Evolutionary conservation across 2,888 invertebrate genomes (phyloP), one percentile per base, ranked within the genome.

Genomic region (Hirtodrosophila duncani): DNA sequence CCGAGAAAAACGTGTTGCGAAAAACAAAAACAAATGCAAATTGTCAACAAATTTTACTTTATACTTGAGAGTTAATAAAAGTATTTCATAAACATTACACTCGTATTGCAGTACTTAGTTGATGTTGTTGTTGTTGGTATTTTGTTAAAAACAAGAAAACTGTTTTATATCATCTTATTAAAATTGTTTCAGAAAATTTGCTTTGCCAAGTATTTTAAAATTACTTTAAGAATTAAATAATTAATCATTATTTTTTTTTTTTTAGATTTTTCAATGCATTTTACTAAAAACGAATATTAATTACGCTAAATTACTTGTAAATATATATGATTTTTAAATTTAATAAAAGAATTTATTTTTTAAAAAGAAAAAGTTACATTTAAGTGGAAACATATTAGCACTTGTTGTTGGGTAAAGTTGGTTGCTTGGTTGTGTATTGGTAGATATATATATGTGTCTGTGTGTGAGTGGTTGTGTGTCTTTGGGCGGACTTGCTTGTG

Each of bases 21-120:
- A 83, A 74, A 81, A 83, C 83, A 83, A 83, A 84, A 83, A 83
- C 84, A 84, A 83, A 74, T 81, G 81, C 79, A 79, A 81, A 69
- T 71, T 61, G 61, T 71, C 80, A 74, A 67, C 74, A 81, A 81
- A 59, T 67, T 59, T 43, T 46, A 67, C 67, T 58, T 77, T 48
- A 61, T 67, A 67, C 67, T 51, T 30, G 79, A 79, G 65, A 79
- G 65, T 79, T 64, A 70, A 66, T 74, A 52, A 65, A 53, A 55
- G 46, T 60, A 65, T 78, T 63, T n/a, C n/a, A 60, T 67, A 57
- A 63, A 70, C 51, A 74, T 57, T 59, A 45, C 23, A 61, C 60
- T 75, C 53, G 58, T 49, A 26, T 37, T 44, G n/a, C n/a, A n/a
- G n/a, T n/a, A n/a, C n/a, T n/a, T n/a, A n/a, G n/a, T 46, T 51